Conservation (phyloP, 2,113 vertebrate genomes). For the Todiramphus saurophagus region DNA sequence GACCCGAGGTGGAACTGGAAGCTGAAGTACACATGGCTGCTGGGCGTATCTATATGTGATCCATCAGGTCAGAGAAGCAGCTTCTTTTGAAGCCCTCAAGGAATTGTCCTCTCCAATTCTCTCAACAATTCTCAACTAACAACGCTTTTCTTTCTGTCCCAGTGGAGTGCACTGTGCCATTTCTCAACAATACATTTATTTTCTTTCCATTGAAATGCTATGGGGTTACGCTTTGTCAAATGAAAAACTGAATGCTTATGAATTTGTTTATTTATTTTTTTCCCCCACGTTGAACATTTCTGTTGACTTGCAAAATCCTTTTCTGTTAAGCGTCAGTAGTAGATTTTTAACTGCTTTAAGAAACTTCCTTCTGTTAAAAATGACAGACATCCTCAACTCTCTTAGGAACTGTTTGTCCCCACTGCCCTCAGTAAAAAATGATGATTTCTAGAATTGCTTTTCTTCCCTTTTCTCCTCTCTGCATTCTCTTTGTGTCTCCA, state of each 20-base stretch:
- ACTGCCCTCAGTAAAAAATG: neutral
- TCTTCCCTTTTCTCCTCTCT: neutral
- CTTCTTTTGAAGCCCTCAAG: neutral
- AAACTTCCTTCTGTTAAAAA: neutral
- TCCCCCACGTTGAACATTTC: neutral
- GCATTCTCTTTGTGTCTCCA: neutral
- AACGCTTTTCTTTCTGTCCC: slow-evolving; percentile 18
- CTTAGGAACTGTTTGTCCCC: neutral
- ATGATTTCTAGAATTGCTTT: neutral
- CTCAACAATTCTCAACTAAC: neutral
- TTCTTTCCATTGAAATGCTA: slow-evolving; percentile 40
- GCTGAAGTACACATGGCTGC: neutral
- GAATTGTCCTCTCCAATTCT: neutral
- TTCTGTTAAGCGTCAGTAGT: neutral
- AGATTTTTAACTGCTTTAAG: slow-evolving; percentile 40
- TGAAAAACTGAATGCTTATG: slow-evolving; percentile 23
- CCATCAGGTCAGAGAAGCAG: neutral
- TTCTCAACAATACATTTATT: slow-evolving; percentile 50
- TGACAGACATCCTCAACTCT: neutral
- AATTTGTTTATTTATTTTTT: neutral
- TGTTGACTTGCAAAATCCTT: slow-evolving; percentile 48
- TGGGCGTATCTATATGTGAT: neutral
- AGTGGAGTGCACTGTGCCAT: slow-evolving; percentile 9
- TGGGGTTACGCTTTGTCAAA: slow-evolving; percentile 28
- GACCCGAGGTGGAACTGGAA: neutral